Conservation (phyloP, 1,140 invertebrate species). For the Episyrphus balteatus region DNA sequence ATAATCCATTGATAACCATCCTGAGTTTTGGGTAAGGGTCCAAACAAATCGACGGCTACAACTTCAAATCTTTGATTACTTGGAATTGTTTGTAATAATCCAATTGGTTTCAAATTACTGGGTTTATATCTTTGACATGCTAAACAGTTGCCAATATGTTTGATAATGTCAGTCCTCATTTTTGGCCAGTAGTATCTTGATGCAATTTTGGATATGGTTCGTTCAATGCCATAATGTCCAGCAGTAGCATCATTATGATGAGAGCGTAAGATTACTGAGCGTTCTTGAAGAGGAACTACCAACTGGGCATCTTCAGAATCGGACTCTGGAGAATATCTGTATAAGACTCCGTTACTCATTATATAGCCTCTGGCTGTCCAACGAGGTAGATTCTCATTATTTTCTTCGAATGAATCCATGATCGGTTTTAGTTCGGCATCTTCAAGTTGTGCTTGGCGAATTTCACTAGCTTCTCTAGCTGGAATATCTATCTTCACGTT, state of each 20-base stretch:
- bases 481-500: too few relatives aligned
- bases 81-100: slow-evolving; percentile 12
- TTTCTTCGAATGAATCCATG: too few relatives aligned
- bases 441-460: too few relatives aligned
- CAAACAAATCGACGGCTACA: slow-evolving; percentile 30
- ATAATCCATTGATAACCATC: slow-evolving; percentile 19
- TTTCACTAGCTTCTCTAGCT: too few relatives aligned
- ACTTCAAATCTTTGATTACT: slow-evolving; percentile 8
- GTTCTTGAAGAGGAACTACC: slow-evolving; percentile 14
- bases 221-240: slow-evolving; percentile 20
- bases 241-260: slow-evolving; percentile 20
- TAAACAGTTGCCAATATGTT: too few relatives aligned
- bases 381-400: slow-evolving; percentile 4
- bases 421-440: too few relatives aligned
- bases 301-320: too few relatives aligned
- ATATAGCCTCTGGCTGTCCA: slow-evolving; percentile 14
- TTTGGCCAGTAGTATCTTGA: slow-evolving; percentile 21
- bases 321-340: slow-evolving; percentile 14
- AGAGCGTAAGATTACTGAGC: too few relatives aligned
- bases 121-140: slow-evolving; percentile 22
- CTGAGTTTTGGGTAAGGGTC: slow-evolving; percentile 14
- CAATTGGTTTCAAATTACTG: too few relatives aligned
- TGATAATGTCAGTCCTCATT: slow-evolving; percentile 19
- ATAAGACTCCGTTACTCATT: slow-evolving; percentile 17
- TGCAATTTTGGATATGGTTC: slow-evolving; percentile 14